These are phyloP conservation scores for Cantharis rustica DNA, from an alignment of 2,888 invertebrate species.

Conservation along the genomic window DNA sequence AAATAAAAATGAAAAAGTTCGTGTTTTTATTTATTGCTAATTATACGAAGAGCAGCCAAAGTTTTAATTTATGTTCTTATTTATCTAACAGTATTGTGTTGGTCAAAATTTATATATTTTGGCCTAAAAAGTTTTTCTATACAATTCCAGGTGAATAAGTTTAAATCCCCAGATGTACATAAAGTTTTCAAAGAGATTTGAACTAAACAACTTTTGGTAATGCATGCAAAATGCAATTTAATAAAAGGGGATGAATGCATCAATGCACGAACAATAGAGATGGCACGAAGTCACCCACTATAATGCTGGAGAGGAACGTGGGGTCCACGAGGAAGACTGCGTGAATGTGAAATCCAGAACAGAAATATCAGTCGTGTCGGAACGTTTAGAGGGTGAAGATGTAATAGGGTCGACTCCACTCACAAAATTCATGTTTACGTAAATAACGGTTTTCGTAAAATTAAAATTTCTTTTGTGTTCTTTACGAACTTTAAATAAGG, in stretches of 20 bases:
- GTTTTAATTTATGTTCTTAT: background rate
- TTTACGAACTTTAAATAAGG: background rate
- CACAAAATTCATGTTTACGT: background rate
- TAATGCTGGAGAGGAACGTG: background rate
- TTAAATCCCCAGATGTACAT: background rate
- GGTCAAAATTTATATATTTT: background rate
- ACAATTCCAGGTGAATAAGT: background rate
- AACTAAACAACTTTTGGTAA: background rate
- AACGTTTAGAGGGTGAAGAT: background rate
- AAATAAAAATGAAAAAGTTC: background rate
- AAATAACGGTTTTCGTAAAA: background rate
- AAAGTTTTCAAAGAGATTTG: background rate
- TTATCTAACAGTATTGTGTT: background rate
- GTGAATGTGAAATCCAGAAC: constrained; percentile 21
- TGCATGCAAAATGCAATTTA: constrained; percentile 2
- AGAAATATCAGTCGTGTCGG: constrained; percentile 20
- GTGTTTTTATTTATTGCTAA: background rate
- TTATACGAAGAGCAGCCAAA: background rate
- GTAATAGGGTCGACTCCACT: background rate
- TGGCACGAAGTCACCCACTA: background rate
- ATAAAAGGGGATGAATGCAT: background rate
- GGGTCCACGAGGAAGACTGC: constrained; percentile 25
- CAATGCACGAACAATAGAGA: constrained; percentile 1
- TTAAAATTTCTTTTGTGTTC: background rate
- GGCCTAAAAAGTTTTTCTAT: background rate